Base-by-base conservation (phyloP, 2,888 invertebrate genomes). In the Calliopum simillimum region DNA sequence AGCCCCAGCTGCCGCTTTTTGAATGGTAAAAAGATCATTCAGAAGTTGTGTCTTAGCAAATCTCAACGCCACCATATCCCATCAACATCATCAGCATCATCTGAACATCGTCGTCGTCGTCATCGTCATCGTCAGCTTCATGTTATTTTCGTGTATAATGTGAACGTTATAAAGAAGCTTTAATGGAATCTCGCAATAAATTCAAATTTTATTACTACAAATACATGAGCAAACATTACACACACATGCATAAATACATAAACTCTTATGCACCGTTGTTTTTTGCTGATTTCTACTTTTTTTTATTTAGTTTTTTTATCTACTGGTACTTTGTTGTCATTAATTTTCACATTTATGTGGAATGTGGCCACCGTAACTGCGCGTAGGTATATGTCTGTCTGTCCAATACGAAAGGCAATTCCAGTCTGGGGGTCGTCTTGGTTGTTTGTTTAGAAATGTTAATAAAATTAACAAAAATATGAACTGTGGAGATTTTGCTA, bases 151-250 rank as follows among this genome's bases (percentile, higher is more conserved):
- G 47, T 67, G 46, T 68, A 33, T 16, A 13, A 62, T 63, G 69
- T 43, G 69, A 53, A 74, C 78, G 80, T 78, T 78, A 79, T 75
- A 78, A 81, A 80, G 81, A 79, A 81, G 79, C 79, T 82, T 83
- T 83, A 83, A 83, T 83, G 83, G 83, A 83, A 82, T 82, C 82
- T 81, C 79, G 83, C 81, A 83, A 83, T 83, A 83, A 84, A 83
- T 83, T 83, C 79, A 77, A 78, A 77, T 80, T 83, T 83, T 83
- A 83, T 83, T 80, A 76, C 79, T 76, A 76, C 78, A 76, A 68
- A 63, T 43, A 46, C 46, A 25, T 19, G 23, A 12, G 12, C 14
- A 41, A 53, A 16, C 21, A 16, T 19, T 33, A 46, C 67, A 47
- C 49, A 47, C 25, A 53, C 49, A 47, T 16, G 51, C 41, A 64